A percentile compares a stretch with the other conserved stretches of the same genome.
phyloP scores from a whole-genome alignment of 2,797 vertebrate species.

The Psittacula echo region DNA sequence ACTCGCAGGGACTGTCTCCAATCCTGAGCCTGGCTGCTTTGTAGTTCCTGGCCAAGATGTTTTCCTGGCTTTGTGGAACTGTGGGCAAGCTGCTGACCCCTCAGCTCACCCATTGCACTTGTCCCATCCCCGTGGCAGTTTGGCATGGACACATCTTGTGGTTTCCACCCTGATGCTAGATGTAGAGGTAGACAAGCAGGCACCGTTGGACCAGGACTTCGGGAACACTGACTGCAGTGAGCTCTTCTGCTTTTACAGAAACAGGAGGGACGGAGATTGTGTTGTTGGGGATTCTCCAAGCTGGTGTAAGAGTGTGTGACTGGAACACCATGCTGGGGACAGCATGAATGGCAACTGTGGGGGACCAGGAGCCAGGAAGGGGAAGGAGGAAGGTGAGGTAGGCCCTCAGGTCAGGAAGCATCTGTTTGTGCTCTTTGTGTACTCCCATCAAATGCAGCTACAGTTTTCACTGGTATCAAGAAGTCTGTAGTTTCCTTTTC shows the following conservation, averaged over 20 bases:
- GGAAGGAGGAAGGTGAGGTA: background rate
- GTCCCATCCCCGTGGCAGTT: background rate
- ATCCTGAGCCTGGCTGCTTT: background rate
- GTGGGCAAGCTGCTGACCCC: background rate
- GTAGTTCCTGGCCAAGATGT: background rate
- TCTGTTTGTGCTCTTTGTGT: background rate
- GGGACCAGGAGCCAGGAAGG: background rate
- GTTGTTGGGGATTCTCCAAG: background rate
- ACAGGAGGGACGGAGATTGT: background rate
- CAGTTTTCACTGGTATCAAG: background rate
- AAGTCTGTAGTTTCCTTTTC: background rate
- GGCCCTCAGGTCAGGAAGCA: background rate
- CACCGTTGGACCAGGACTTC: background rate
- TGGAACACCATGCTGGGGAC: background rate
- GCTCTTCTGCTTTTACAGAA: background rate
- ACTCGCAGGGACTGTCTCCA: background rate
- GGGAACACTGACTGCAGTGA: background rate
- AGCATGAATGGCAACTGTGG: background rate
- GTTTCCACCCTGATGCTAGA: background rate
- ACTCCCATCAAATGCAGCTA: background rate
- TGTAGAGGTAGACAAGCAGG: background rate
- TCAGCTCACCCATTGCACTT: conserved; percentile 8
- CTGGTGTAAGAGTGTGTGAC: background rate
- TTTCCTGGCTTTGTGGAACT: background rate
- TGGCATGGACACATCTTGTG: background rate